phyloP scores from a whole-genome alignment of 2,888 invertebrate genomes.

The Vesta saturnalis region DNA sequence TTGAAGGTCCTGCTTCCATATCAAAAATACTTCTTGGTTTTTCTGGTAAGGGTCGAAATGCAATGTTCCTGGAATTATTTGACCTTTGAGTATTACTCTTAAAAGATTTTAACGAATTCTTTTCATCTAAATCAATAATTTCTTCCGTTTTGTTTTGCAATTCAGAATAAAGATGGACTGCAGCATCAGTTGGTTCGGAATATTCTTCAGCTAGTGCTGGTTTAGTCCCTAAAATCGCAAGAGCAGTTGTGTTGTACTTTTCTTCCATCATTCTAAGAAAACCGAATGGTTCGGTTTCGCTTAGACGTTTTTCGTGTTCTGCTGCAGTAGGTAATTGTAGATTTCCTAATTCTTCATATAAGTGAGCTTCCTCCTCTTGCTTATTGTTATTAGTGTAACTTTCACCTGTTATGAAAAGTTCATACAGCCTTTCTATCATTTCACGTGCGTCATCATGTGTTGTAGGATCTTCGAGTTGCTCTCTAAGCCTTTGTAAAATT shows the following conservation, averaged over 20 bases:
- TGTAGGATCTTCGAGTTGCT: conserved; percentile 76
- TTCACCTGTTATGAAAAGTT: conserved; percentile 77
- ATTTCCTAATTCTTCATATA: conserved; percentile 67
- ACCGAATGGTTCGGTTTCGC: conserved; percentile 63
- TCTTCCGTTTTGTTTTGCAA: conserved; percentile 59
- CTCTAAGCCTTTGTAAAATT: conserved; percentile 73
- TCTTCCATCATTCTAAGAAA: conserved; percentile 71
- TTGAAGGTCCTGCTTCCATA: conserved; percentile 45
- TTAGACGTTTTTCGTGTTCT: conserved; percentile 42
- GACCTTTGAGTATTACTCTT: conserved; percentile 36
- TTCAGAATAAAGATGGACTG: conserved; percentile 67
- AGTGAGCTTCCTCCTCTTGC: conserved; percentile 60
- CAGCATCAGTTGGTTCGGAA: conserved; percentile 67
- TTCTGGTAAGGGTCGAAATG: conserved; percentile 75
- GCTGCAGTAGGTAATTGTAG: conserved; percentile 53
- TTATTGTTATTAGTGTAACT: conserved; percentile 68
- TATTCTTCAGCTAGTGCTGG: conserved; percentile 65
- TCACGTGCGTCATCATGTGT: conserved; percentile 79
- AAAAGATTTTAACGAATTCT: conserved; percentile 43
- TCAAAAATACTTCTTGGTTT: conserved; percentile 63
- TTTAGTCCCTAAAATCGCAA: conserved; percentile 42
- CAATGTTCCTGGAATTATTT: conserved; percentile 67
- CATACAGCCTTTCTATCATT: conserved; percentile 80
- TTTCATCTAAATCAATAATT: conserved; percentile 39
- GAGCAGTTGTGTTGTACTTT: conserved; percentile 60